Evolutionary conservation across 2,797 vertebrate genomes (phyloP), one percentile per base, ranked within the genome.

Genomic region (Buphagus erythrorhynchus): DNA sequence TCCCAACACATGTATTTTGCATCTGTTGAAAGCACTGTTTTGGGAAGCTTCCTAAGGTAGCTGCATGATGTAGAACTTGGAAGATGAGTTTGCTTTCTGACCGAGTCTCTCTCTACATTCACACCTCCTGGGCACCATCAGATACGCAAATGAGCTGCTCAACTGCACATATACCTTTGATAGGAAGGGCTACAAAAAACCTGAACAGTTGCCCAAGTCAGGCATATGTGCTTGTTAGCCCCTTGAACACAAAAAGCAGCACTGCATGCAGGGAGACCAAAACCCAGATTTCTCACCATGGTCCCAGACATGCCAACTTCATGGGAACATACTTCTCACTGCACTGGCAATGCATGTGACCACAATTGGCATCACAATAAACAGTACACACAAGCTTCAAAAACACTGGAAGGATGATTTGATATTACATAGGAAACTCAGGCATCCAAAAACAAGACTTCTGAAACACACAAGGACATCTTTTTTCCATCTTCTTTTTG

Each of bases 221-320:
- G 45, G 25, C 31, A 63, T 2, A 3, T 49, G 72, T 71, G 48
- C 25, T 40, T 0, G 0, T 14, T 71, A 68, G 29, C 21, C 65
- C 28, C 40, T 62, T 58, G 35, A 81, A n/a, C 45, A 22, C 0
- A 0, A 57, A 24, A 80, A 86, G 48, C 0, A 0, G 46, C 6
- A 55, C 22, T 51, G 7, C 0, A 2, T 46, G 55, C 40, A 68
- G 25, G 15, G 33, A 57, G 49, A 61, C 31, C 29, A 67, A 88
- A 91, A 71, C 2, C 0, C 18, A 29, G 26, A 35, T 46, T 72
- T 72, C 19, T 86, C 25, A 69, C 63, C 16, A 7, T 11, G 26
- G 35, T 57, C 24, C 21, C 59, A 54, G 28, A 61, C 16, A 48
- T 3, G 7, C 26, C 6, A 1, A 21, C 36, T 52, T 91, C 38